Base-by-base conservation (phyloP, 2,888 invertebrate genomes). In the Diarsia mendica region DNA sequence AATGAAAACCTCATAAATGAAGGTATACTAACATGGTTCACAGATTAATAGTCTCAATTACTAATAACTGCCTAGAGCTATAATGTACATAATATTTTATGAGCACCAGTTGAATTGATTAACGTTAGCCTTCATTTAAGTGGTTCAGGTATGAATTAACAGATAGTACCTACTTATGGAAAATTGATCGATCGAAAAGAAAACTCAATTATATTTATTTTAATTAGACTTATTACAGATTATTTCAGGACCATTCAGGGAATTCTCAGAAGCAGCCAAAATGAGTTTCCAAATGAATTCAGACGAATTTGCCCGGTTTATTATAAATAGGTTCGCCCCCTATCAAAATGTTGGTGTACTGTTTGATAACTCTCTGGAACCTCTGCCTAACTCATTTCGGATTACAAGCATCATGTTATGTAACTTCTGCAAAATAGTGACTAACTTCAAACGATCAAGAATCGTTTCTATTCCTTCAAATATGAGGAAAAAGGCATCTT, bases 41-140 rank as follows among this genome's bases (percentile, higher is more conserved):
- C 23, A 23, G 3, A 28, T 20, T 67, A 80, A 46, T 63, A 20
- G 63, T 74, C 75, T 67, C 55, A 63, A 73, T 80, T 65, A 73
- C 74, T 39, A 48, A 67, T 74, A 67, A 48, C 28, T 58, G 78
- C 78, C 63, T 33, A 63, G 10, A 75, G 81, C 63, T 49, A 58
- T 75, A 80, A 80, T 77, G 28, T 64, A 63, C 66, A 74, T 67
- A 75, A 67, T n/a, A n/a, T n/a, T 74, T 67, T 81, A 79, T 74
- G 66, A 67, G 46, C 55, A 73, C 28, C 46, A n/a, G 46, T 55
- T 81, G 75, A 79, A 74, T 81, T 58, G 63, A 81, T 79, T 74
- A 81, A 23, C 39, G 74, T 44, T 63, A 74, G n/a, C 66, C 81
- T 74, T 64, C 80, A 60, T 72, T 80, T 55, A 33, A 80, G 20